Evolutionary conservation across 35 echinoderm and acorn worm genomes (phyloP), one percentile per base, ranked within the genome.

Genomic region (Patiria miniata): DNA sequence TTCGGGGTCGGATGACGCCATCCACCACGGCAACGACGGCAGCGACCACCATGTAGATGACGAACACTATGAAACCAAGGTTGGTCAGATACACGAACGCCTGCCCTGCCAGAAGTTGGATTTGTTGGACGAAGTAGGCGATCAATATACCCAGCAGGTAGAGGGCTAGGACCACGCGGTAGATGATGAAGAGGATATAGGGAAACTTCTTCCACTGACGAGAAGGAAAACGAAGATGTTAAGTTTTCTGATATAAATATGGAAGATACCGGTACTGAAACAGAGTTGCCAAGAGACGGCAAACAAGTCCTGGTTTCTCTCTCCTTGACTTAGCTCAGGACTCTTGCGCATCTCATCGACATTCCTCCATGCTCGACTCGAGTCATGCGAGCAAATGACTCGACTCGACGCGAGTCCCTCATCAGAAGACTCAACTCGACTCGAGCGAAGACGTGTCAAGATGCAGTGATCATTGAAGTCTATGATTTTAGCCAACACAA

Each of bases 31-130:
- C 65, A 10, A 34, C 34, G 26, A 73, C 7, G 34, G 21, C 65
- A 73, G 65, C 65, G 19, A 73, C 14, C 15, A 79, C 28, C 10
- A 79, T 30, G 47, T 87, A 87, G 2, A 59, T 34, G 16, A 87
- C 42, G 39, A 87, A 78, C 2, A 87, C 68, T 8, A 87, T 78
- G 76, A 53, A 87, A 1, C 76, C 85, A 36, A 42, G 77, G 69
- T 87, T 79, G 51, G 85, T 87, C 5, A 87, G 85, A 33, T 87
- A 87, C 1, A 87, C 77, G 50, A 87, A 87, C 39, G 21, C 77
- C 17, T 79, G 52, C 9, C 85, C 76, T 1, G 68, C 85, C 39
- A 37, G 78, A 0, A 21, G 7, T 8, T 77, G 30, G 0, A 44
- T 77, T 50, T 69, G 85, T 18, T 77, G 37, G 34, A 87, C 78